A percentile compares a stretch with the other conserved stretches of the same genome.
These are phyloP conservation scores for Scleropages formosus DNA, from an alignment of 2,797 vertebrate genomes.

Conservation along the genomic window DNA sequence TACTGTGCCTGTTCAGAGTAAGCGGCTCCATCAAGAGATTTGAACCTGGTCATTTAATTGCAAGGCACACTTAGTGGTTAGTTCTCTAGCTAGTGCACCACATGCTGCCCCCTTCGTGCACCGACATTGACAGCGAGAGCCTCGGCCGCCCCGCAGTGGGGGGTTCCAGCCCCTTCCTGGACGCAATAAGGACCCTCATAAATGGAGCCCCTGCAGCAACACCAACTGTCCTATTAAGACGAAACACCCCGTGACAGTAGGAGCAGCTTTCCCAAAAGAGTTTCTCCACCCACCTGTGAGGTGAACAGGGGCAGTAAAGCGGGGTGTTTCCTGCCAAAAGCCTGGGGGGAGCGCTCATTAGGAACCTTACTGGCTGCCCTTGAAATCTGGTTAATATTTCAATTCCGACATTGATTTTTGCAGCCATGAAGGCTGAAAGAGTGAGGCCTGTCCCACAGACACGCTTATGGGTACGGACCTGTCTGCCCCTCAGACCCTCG, in stretches of 20 bases:
- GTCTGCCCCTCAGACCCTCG: slow-evolving; percentile 47
- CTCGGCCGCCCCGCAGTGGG: too few relatives aligned
- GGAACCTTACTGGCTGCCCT: slow-evolving; percentile 14
- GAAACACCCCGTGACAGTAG: neutral
- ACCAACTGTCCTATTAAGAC: slow-evolving; percentile 14
- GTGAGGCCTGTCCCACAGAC: slow-evolving; percentile 44
- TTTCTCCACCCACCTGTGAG: neutral
- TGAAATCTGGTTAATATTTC: slow-evolving; percentile 55
- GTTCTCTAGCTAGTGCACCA: neutral
- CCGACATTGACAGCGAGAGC: too few relatives aligned
- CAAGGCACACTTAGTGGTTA: too few relatives aligned
- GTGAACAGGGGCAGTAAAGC: neutral
- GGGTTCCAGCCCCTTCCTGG: neutral
- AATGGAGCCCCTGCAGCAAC: neutral
- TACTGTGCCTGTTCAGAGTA: too few relatives aligned
- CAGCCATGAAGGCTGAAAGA: slow-evolving; percentile 30
- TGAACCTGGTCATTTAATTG: too few relatives aligned
- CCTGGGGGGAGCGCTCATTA: slow-evolving; percentile 23
- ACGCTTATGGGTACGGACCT: slow-evolving; percentile 61
- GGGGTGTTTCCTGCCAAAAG: neutral
- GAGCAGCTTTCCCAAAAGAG: slow-evolving; percentile 6
- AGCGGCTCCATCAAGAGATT: too few relatives aligned
- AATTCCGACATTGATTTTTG: slow-evolving; percentile 37
- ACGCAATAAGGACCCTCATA: neutral
- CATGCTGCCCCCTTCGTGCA: too few relatives aligned